Conservation (phyloP, 2,888 invertebrate species). For the Tipula lateralis region DNA sequence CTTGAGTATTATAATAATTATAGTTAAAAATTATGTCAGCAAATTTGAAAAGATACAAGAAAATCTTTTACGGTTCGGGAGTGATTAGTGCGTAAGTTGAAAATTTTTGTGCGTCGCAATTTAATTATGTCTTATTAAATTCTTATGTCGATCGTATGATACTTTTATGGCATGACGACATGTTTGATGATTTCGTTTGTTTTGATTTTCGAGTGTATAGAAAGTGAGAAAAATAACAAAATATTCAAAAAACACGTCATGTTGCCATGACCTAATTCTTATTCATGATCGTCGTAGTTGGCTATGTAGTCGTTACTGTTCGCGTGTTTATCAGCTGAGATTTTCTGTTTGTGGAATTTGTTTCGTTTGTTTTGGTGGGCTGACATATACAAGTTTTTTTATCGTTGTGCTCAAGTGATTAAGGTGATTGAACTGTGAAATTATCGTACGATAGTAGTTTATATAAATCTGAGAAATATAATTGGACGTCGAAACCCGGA, state of each 20-base stretch:
- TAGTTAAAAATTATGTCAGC: neutral
- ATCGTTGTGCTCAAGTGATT: neutral
- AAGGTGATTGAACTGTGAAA: neutral
- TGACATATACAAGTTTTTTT: neutral
- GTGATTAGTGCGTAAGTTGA: conserved; percentile 9
- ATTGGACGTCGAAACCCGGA: neutral
- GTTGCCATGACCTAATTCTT: neutral
- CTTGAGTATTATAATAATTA: neutral
- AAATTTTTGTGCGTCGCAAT: neutral
- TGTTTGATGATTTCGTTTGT: neutral
- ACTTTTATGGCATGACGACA: neutral
- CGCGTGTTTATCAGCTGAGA: neutral
- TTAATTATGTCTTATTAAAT: neutral
- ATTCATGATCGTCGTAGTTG: neutral
- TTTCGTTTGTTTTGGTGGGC: neutral
- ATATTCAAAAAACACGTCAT: neutral
- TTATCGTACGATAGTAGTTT: neutral
- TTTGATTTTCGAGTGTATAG: neutral
- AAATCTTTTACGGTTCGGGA: conserved; percentile 5
- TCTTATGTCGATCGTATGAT: neutral
- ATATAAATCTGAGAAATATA: neutral
- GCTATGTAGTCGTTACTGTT: neutral
- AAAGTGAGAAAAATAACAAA: neutral
- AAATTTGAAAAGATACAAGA: neutral
- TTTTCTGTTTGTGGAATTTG: neutral